Evolutionary conservation across 2,797 vertebrate species (phyloP).

Genomic region (Acridotheres tristis): DNA sequence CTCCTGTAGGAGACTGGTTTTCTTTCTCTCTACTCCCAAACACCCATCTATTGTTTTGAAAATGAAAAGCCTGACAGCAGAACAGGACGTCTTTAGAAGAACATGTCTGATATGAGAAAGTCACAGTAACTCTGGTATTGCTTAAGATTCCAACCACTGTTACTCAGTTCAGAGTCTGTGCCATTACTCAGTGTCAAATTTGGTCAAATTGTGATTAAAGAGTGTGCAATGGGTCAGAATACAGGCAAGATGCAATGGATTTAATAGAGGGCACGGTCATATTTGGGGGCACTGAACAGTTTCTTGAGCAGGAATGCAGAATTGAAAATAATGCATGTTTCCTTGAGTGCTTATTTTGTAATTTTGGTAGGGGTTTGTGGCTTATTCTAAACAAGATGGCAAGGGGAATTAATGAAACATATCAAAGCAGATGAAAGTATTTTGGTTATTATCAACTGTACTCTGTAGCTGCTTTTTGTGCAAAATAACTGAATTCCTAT

Average conservation of each 20-base stretch:
- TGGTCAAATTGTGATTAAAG: background rate
- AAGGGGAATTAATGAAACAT: background rate
- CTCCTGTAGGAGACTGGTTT: constrained; percentile 20
- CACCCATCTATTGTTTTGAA: constrained; percentile 43
- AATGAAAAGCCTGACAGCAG: constrained; percentile 34
- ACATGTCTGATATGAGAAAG: background rate
- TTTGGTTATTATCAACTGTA: background rate
- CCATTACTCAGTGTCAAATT: background rate
- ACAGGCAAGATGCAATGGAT: background rate
- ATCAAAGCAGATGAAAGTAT: background rate
- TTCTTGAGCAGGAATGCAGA: background rate
- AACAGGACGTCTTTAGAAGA: constrained; percentile 22
- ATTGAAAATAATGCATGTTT: background rate
- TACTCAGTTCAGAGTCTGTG: background rate
- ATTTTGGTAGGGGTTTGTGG: background rate
- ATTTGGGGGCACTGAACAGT: background rate
- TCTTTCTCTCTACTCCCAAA: constrained; percentile 18
- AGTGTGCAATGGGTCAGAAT: background rate
- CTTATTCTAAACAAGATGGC: background rate
- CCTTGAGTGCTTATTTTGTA: background rate
- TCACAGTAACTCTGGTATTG: background rate
- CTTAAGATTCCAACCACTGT: background rate
- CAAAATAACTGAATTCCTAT: background rate
- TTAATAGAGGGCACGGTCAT: background rate
- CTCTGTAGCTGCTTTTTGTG: background rate